Base-by-base conservation (phyloP, 2,113 vertebrate species). In the Ochotona princeps region DNA sequence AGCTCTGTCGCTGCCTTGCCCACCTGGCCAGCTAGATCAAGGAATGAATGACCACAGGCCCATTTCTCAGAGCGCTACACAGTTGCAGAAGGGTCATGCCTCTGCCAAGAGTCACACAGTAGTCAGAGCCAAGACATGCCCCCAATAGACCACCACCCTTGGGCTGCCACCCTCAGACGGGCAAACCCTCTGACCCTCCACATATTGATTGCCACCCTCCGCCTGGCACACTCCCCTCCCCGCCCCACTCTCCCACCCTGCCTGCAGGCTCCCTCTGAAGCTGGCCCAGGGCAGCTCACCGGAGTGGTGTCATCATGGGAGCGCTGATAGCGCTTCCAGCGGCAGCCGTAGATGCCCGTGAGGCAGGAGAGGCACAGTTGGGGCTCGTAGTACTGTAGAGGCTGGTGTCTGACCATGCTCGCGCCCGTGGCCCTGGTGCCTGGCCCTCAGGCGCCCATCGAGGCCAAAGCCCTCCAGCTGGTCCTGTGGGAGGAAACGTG, bases 391-490 rank as follows among this genome's bases (percentile, higher is more conserved):
- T 99, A 99, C 98, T 99, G 99, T 92, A 99, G 98, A 18, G 99
- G 99, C 97, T 99, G 99, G 98, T 99, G 99, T 96, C 99, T 99
- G 96, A 99, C 99, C 99, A 99, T 99, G 98, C 99, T 99, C 98
- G 96, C 98, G 98, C 98, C 98, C 96, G 97, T 97, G 91, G 97
- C 94, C 97, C 97, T 95, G 82, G 92, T 90, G 93, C 97, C 88
- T 30, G 87, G 94, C 92, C 87, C 93, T 98, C 98, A 99, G 97
- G 98, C 97, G 97, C 97, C 99, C 99, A 99, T 99, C 97, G 97
- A 97, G 97, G 96, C 97, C 97, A 44, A 44, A 6, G 38, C 38
- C 38, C 38, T 44, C 93, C 82, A 72, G 93, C 97, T 96, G 2
- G 76, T 96, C 98, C 98, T 99, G 97, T 0, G 3, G 95, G 79